These are phyloP conservation scores for Discoglossus pictus DNA, from an alignment of 2,797 vertebrate species.

Conservation along the genomic window DNA sequence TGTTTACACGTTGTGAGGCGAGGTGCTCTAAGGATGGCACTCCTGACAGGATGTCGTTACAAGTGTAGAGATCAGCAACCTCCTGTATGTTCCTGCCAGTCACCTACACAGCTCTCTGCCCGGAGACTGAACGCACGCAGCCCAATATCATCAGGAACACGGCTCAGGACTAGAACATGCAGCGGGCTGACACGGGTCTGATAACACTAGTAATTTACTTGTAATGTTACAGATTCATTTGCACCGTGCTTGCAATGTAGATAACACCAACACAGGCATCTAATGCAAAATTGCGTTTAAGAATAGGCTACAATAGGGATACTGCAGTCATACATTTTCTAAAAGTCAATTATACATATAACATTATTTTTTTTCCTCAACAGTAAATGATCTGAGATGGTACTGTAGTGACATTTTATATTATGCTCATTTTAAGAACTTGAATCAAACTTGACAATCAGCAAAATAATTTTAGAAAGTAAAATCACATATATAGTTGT, in stretches of 20 bases:
- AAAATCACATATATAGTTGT: too few relatives aligned
- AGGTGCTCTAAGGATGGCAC: slow-evolving; percentile 66
- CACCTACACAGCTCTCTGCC: slow-evolving; percentile 65
- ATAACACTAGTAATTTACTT: slow-evolving; percentile 38
- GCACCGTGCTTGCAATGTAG: slow-evolving; percentile 29
- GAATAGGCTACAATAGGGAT: too few relatives aligned
- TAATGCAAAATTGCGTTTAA: slow-evolving; percentile 27
- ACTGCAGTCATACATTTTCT: too few relatives aligned
- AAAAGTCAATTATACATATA: too few relatives aligned
- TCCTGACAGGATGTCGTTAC: slow-evolving; percentile 78
- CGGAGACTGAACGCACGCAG: slow-evolving; percentile 55
- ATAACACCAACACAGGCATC: slow-evolving; percentile 31
- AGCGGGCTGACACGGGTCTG: slow-evolving; percentile 29
- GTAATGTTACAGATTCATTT: slow-evolving; percentile 32
- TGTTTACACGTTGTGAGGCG: slow-evolving; percentile 73
- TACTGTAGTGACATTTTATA: too few relatives aligned
- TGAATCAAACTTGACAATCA: too few relatives aligned
- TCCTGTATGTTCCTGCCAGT: slow-evolving; percentile 69
- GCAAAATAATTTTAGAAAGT: too few relatives aligned
- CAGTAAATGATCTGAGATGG: too few relatives aligned
- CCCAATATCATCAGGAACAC: slow-evolving; percentile 65
- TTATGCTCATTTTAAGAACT: too few relatives aligned
- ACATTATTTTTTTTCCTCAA: too few relatives aligned
- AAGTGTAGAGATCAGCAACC: slow-evolving; percentile 76
- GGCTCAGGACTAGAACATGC: slow-evolving; percentile 40